Percentiles rank a stretch among this genome's conserved stretches.
These are phyloP conservation scores for Diplolepis rosae DNA, from an alignment of 2,888 invertebrate genomes.

Conservation along the genomic window DNA sequence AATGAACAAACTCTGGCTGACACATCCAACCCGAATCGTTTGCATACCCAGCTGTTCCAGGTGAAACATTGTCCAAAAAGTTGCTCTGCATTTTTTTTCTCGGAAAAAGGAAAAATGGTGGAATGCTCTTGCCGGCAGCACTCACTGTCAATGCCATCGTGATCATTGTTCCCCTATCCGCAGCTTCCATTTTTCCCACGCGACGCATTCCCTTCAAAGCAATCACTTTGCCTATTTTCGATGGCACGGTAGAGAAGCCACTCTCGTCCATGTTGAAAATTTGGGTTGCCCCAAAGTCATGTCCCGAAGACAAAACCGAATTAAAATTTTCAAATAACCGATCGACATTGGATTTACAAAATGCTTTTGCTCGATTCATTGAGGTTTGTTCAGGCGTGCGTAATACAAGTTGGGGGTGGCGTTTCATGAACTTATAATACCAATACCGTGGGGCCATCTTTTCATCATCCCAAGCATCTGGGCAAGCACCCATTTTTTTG, in stretches of 20 bases:
- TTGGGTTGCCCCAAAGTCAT: constrained; percentile 20
- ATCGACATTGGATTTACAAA: constrained; percentile 41
- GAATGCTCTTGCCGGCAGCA: not conserved
- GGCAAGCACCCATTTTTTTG: not conserved
- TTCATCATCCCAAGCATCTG: not conserved
- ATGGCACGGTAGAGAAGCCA: constrained; percentile 36
- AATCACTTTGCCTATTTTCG: constrained; percentile 35
- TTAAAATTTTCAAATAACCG: constrained; percentile 35
- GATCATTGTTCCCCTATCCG: constrained; percentile 29
- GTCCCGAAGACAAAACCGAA: not conserved
- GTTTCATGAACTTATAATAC: constrained; percentile 16
- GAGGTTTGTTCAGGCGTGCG: constrained; percentile 26
- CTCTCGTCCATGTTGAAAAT: not conserved
- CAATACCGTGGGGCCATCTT: not conserved
- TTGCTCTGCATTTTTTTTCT: constrained; percentile 41
- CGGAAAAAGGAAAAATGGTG: constrained; percentile 23
- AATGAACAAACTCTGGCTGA: constrained; percentile 50
- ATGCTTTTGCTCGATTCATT: constrained; percentile 24
- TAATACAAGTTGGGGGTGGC: constrained; percentile 30
- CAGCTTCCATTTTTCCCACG: constrained; percentile 18
- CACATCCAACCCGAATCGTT: constrained; percentile 58
- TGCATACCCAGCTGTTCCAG: constrained; percentile 47
- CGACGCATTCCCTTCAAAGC: constrained; percentile 30
- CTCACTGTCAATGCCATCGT: not conserved
- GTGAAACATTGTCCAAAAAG: constrained; percentile 45